phyloP scores from a whole-genome alignment of 2,888 invertebrate species.

The Coenonympha arcania region DNA sequence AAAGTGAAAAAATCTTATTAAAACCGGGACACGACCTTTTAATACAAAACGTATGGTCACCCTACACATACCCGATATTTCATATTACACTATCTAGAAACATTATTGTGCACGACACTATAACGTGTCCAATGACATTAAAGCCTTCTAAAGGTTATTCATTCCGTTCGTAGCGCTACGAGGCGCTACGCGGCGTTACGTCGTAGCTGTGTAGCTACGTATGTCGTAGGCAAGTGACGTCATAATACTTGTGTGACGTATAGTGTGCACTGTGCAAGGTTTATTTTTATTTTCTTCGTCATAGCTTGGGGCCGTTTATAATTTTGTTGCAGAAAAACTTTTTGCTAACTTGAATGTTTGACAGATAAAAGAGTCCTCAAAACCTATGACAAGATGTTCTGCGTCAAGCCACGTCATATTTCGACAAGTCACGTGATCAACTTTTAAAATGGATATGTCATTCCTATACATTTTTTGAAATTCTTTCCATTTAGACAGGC shows the following conservation, averaged over 20 bases:
- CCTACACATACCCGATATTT: background rate
- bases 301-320: no score
- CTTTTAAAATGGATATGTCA: no score
- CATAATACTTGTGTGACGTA: constrained; percentile 4
- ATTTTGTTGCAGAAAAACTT: no score
- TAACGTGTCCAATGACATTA: constrained; percentile 26
- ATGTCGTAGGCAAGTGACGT: constrained; percentile 24
- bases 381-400: no score
- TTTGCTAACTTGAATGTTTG: no score
- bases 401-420: no score
- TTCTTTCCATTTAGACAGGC: no score
- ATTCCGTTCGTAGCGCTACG: constrained; percentile 15
- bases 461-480: no score
- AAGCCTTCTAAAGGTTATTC: constrained; percentile 23
- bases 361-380: no score
- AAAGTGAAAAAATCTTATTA: no score
- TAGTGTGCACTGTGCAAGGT: background rate
- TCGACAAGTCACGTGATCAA: no score
- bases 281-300: background rate
- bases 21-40: background rate
- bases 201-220: constrained; percentile 21
- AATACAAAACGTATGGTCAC: background rate
- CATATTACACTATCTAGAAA: constrained; percentile 6
- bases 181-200: constrained; percentile 13
- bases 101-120: constrained; percentile 20